phyloP scores from a whole-genome alignment of 2,113 vertebrate genomes.

The Phaethon lepturus region DNA sequence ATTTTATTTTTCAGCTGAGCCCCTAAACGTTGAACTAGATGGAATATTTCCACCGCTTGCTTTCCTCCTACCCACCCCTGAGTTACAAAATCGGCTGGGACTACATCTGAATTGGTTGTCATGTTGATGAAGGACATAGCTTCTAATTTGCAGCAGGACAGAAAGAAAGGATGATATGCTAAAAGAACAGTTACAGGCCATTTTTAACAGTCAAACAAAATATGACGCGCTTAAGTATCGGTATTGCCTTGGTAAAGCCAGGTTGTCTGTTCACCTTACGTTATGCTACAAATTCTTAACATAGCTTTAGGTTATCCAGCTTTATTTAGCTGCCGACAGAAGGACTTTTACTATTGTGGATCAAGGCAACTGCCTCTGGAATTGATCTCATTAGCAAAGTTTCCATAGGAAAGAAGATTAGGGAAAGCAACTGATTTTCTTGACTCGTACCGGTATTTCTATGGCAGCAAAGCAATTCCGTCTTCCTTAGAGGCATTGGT shows the following conservation, averaged over 20 bases:
- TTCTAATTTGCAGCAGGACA: neutral
- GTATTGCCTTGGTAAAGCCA: slow-evolving; percentile 44
- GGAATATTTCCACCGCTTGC: neutral
- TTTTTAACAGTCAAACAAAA: slow-evolving; percentile 64
- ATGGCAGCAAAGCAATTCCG: slow-evolving; percentile 8
- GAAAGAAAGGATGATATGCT: neutral
- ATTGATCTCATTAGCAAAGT: slow-evolving; percentile 74
- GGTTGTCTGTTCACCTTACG: slow-evolving; percentile 71
- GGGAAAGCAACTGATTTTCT: slow-evolving; percentile 58
- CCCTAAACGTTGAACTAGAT: neutral
- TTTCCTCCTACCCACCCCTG: neutral
- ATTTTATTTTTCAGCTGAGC: neutral
- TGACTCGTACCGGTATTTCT: slow-evolving; percentile 63
- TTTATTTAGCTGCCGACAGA: slow-evolving; percentile 70
- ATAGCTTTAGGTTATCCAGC: slow-evolving; percentile 55
- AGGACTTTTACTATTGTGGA: slow-evolving; percentile 61
- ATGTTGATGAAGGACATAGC: neutral
- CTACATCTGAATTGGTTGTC: neutral
- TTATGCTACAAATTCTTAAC: slow-evolving; percentile 3
- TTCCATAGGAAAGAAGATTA: slow-evolving; percentile 68
- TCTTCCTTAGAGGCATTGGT: slow-evolving; percentile 61
- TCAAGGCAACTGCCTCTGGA: slow-evolving; percentile 67
- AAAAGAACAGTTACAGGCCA: slow-evolving; percentile 64
- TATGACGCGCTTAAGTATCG: slow-evolving; percentile 19
- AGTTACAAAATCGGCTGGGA: neutral